Evolutionary conservation across 2,888 invertebrate genomes (phyloP), one percentile per base, ranked within the genome.

Genomic region (Smittia aterrima): DNA sequence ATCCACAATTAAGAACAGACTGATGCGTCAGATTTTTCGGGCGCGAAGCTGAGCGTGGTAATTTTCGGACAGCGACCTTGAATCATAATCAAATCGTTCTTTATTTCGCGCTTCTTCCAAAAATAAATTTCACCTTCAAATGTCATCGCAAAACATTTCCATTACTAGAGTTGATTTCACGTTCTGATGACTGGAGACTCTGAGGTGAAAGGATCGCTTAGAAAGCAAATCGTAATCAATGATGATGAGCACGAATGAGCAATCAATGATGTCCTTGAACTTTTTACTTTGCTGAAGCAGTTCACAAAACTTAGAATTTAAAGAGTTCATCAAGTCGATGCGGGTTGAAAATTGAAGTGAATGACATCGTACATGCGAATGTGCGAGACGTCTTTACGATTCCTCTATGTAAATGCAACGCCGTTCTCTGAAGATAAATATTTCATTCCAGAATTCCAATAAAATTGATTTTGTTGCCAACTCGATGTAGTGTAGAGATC

Each of bases 61-160:
- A n/a, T n/a, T n/a, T n/a, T n/a, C n/a, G 47, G 11, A 58, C 11
- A 58, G 18, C 18, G 58, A 58, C 58, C 58, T 20, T 58, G 58
- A 47, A 47, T 47, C 11, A n/a, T 47, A 47, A 47, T 47, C 47
- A 47, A 47, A 47, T n/a, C 16, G 47, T 47, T 47, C 47, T 47
- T 47, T 32, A 32, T 32, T 47, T 47, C 16, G 47, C 47, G 47
- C 47, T 7, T 4, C 18, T 58, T 3, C 22, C 58, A 20, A 58
- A 58, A 58, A 58, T 58, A 58, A 22, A 58, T 11, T 40, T 67
- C 67, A 67, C 67, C 67, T 67, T 67, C 67, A 67, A 40, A 67
- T 40, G 67, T 18, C 67, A 67, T 67, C 40, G 32, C 18, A 22
- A 58, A 58, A 58, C 20, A 58, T 20, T 20, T 20, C 18, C 58